Percentiles rank a stretch among this genome's conserved stretches.
phyloP scores from a whole-genome alignment of 2,888 invertebrate species.

The Helobdella robusta region DNA sequence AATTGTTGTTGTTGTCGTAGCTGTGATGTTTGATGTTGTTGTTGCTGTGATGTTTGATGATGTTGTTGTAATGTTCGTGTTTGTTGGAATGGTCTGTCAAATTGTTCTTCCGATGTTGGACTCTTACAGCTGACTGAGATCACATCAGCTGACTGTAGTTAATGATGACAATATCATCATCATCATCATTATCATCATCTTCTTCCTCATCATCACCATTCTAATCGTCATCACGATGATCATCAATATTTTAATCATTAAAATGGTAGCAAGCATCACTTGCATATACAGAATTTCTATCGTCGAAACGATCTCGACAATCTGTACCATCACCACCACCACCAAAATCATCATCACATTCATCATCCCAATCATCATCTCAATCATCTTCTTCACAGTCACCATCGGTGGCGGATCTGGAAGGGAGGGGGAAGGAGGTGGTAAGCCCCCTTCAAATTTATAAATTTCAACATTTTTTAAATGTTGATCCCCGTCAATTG shows the following conservation, averaged over 20 bases:
- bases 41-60: not conserved
- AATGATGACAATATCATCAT: not conserved
- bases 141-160: not conserved
- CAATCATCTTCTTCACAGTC: not conserved
- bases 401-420: no score
- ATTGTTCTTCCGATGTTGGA: conserved; percentile 5
- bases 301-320: not conserved
- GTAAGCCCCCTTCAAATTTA: no score
- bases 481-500: no score
- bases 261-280: not conserved
- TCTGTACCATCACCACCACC: not conserved
- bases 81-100: not conserved
- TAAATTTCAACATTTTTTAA: no score
- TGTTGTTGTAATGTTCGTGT: not conserved
- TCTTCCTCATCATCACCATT: no score
- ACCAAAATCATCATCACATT: not conserved
- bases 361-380: not conserved
- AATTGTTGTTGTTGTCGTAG: not conserved
- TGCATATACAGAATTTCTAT: no score
- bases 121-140: no score
- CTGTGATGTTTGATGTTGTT: not conserved
- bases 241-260: not conserved
- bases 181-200: no score
- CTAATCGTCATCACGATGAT: no score
- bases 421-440: no score